phyloP scores from a whole-genome alignment of 2,888 invertebrate species.

The Drosophila emarginata region DNA sequence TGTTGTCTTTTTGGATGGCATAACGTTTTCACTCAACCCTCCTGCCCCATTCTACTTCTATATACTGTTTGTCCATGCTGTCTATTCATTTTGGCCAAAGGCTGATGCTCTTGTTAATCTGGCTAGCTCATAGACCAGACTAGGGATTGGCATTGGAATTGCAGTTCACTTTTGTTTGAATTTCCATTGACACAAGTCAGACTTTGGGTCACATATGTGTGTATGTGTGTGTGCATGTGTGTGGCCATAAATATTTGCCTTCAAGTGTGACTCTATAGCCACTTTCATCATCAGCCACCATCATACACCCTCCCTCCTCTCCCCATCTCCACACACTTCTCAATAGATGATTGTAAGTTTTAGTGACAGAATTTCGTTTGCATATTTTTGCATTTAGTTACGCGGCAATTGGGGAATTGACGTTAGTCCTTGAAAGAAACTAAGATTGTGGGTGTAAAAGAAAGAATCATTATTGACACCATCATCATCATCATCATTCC shows the following conservation, averaged over 20 bases:
- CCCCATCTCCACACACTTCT: background rate
- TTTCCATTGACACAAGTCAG: slow-evolving; percentile 42
- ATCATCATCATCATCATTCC: background rate
- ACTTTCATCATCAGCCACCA: no score
- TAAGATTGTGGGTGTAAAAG: background rate
- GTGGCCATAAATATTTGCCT: slow-evolving; percentile 13
- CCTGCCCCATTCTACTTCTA: slow-evolving; percentile 4
- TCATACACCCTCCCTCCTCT: no score
- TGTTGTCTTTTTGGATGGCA: slow-evolving; percentile 51
- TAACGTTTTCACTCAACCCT: slow-evolving; percentile 31
- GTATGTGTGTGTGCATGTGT: slow-evolving; percentile 1
- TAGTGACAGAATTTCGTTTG: slow-evolving; percentile 71
- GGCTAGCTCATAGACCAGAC: slow-evolving; percentile 40
- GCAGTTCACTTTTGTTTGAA: slow-evolving; percentile 65
- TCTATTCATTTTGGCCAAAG: slow-evolving; percentile 56
- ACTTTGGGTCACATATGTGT: slow-evolving; percentile 21
- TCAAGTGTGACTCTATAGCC: background rate
- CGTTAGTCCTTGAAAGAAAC: slow-evolving; percentile 41
- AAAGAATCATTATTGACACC: background rate
- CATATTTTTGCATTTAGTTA: slow-evolving; percentile 72
- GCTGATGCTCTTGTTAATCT: slow-evolving; percentile 69
- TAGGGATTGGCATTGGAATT: slow-evolving; percentile 37
- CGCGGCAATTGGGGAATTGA: slow-evolving; percentile 46
- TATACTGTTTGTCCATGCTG: no score
- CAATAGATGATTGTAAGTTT: slow-evolving; percentile 68